Percentiles rank a stretch among this genome's conserved stretches.
These are phyloP conservation scores for Melanotaenia trifasciata DNA, from an alignment of 2,797 vertebrate species.

Conservation along the genomic window DNA sequence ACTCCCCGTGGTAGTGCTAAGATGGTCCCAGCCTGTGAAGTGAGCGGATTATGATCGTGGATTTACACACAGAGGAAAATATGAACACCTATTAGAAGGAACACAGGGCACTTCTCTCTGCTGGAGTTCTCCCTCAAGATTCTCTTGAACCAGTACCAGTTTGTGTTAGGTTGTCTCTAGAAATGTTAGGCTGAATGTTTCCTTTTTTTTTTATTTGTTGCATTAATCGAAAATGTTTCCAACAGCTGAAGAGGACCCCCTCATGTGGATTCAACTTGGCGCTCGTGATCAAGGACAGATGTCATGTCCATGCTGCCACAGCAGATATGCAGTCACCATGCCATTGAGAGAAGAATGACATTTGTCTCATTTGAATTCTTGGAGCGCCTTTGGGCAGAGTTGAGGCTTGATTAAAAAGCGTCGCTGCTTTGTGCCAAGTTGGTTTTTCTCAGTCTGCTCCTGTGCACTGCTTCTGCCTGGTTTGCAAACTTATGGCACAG, in stretches of 20 bases:
- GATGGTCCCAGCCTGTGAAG: constrained; percentile 61
- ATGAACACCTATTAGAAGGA: constrained; percentile 58
- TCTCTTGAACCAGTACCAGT: not conserved
- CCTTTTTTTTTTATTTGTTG: constrained; percentile 15
- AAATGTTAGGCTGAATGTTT: constrained; percentile 10
- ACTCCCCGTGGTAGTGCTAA: constrained; percentile 58
- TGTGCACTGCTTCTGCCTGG: constrained; percentile 45
- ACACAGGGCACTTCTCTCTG: constrained; percentile 40
- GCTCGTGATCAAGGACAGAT: constrained; percentile 48
- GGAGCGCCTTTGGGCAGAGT: constrained; percentile 48
- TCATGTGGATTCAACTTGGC: constrained; percentile 53
- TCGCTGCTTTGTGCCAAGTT: constrained; percentile 55
- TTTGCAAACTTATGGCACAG: constrained; percentile 57
- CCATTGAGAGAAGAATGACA: constrained; percentile 58
- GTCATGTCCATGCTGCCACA: constrained; percentile 32
- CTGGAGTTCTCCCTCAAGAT: constrained; percentile 17
- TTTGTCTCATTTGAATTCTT: constrained; percentile 69
- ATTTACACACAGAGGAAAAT: constrained; percentile 68
- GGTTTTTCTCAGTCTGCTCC: constrained; percentile 39
- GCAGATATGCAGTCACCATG: constrained; percentile 37
- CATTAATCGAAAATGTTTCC: constrained; percentile 43
- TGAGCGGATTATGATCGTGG: constrained; percentile 79
- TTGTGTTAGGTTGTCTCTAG: constrained; percentile 8
- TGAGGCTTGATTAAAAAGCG: constrained; percentile 56
- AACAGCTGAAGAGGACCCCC: constrained; percentile 65